phyloP scores from a whole-genome alignment of 2,113 vertebrate genomes.

The Zeus faber region DNA sequence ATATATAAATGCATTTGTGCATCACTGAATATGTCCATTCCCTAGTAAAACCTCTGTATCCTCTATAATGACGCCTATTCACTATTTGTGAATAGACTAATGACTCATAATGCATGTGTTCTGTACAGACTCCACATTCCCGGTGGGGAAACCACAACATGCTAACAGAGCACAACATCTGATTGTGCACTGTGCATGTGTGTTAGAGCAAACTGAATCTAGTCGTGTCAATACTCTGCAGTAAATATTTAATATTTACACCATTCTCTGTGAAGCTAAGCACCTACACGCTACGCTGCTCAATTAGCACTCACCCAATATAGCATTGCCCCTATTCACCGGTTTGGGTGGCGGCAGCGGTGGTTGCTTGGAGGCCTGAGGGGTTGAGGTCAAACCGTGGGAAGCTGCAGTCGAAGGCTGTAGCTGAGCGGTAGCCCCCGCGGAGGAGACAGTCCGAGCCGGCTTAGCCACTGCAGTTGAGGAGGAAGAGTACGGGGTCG shows the following conservation, averaged over 20 bases:
- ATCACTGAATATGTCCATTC: neutral
- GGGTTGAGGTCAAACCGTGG: slow-evolving; percentile 54
- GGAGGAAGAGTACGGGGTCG: slow-evolving; percentile 65
- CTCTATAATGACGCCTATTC: neutral
- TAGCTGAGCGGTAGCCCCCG: slow-evolving; percentile 61
- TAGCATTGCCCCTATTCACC: slow-evolving; percentile 82
- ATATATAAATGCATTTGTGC: slow-evolving; percentile 7
- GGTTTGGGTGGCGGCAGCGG: slow-evolving; percentile 94
- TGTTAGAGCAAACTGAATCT: too few relatives aligned
- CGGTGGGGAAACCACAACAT: too few relatives aligned
- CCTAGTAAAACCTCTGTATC: neutral
- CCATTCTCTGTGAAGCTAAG: too few relatives aligned
- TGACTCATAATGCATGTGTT: too few relatives aligned
- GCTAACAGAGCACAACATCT: too few relatives aligned
- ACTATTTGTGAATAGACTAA: too few relatives aligned
- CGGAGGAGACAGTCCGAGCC: slow-evolving; percentile 75
- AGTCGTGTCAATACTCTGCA: too few relatives aligned
- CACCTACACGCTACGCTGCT: neutral
- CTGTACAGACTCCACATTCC: too few relatives aligned
- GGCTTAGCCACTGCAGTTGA: slow-evolving; percentile 61
- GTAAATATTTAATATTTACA: too few relatives aligned
- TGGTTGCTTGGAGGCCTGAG: slow-evolving; percentile 83
- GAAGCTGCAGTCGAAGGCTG: slow-evolving; percentile 42
- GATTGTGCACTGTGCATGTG: too few relatives aligned
- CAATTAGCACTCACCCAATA: slow-evolving; percentile 93